A percentile compares a stretch with the other conserved stretches of the same genome.
phyloP scores from a whole-genome alignment of 2,797 vertebrate species.

The Notolabrus celidotus region DNA sequence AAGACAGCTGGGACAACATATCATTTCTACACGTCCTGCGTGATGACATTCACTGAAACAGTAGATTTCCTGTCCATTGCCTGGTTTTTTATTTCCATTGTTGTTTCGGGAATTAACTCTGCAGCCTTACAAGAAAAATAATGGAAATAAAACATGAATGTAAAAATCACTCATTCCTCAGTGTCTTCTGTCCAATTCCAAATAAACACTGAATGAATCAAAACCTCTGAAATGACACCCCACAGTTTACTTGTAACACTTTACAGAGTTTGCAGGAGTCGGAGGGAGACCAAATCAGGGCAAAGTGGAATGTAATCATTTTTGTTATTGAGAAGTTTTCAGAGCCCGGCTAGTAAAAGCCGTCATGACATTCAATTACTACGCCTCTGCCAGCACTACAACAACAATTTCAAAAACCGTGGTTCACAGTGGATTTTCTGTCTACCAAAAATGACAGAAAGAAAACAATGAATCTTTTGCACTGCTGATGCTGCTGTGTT shows the following conservation, averaged over 20 bases:
- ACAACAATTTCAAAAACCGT: neutral
- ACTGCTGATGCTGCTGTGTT: neutral
- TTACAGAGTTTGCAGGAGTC: neutral
- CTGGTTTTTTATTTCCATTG: neutral
- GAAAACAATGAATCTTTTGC: neutral
- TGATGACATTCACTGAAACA: neutral
- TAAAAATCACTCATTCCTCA: neutral
- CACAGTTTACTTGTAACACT: neutral
- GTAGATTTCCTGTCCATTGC: neutral
- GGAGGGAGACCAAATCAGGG: neutral
- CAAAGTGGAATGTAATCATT: neutral
- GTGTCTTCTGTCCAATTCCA: neutral
- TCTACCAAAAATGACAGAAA: neutral
- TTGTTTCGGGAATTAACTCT: neutral
- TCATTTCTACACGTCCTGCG: slow-evolving; percentile 1
- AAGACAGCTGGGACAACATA: slow-evolving; percentile 4
- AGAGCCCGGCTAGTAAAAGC: neutral
- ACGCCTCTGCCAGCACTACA: neutral
- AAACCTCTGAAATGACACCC: neutral
- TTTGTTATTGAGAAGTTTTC: neutral
- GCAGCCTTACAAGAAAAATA: neutral
- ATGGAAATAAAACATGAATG: too few relatives aligned
- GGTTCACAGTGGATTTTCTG: neutral
- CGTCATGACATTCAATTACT: neutral
- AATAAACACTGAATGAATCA: neutral